Percentiles rank a stretch among this genome's conserved stretches.
phyloP scores from a whole-genome alignment of 2,797 vertebrate species.

The Serranus cabrilla region DNA sequence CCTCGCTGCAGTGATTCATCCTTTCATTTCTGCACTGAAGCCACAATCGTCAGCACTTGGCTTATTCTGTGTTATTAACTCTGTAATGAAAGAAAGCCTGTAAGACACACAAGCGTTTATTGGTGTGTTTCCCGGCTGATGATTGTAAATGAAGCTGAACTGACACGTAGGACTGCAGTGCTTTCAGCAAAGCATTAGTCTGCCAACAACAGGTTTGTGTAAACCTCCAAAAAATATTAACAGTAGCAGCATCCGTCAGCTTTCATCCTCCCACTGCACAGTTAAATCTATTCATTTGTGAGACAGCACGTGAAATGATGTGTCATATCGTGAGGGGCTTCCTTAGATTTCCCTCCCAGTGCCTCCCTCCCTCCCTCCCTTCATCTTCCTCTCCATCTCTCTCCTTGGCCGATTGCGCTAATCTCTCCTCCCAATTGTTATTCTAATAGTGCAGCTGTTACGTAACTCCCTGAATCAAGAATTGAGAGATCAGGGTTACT shows the following conservation, averaged over 20 bases:
- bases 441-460: slow-evolving; percentile 81
- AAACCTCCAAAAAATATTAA: slow-evolving; percentile 36
- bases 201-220: slow-evolving; percentile 37
- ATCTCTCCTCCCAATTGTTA: slow-evolving; percentile 82
- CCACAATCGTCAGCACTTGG: slow-evolving; percentile 24
- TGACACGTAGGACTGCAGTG: slow-evolving; percentile 63
- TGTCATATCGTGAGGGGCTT: slow-evolving; percentile 77
- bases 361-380: slow-evolving; percentile 39
- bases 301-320: slow-evolving; percentile 67
- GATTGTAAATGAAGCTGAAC: slow-evolving; percentile 58
- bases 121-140: slow-evolving; percentile 40
- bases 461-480: slow-evolving; percentile 73
- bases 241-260: slow-evolving; percentile 28
- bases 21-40: slow-evolving; percentile 32
- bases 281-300: slow-evolving; percentile 45
- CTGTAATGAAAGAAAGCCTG: slow-evolving; percentile 34
- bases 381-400: slow-evolving; percentile 50
- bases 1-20: slow-evolving; percentile 46
- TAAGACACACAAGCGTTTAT: slow-evolving; percentile 39
- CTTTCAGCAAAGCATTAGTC: slow-evolving; percentile 41
- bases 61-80: slow-evolving; percentile 23
- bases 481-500: slow-evolving; percentile 76
- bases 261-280: slow-evolving; percentile 44
- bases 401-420: slow-evolving; percentile 72
- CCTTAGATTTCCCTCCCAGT: slow-evolving; percentile 61